Evolutionary conservation across 2,888 invertebrate species (phyloP), one percentile per base, ranked within the genome.

Genomic region (Andricus quercusramuli): DNA sequence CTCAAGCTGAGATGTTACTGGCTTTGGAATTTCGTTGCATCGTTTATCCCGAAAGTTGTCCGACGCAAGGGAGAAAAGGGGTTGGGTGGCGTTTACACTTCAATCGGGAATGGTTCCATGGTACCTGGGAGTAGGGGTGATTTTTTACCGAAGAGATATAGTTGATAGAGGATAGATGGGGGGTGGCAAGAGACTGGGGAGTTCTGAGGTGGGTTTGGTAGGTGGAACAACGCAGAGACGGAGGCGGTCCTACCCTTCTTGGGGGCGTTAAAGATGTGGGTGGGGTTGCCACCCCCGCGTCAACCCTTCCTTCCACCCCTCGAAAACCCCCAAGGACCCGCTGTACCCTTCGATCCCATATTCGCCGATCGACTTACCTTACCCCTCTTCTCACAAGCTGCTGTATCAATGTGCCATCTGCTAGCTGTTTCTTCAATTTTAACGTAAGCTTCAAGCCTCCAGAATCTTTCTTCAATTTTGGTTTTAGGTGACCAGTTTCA

Each of bases 261-360:
- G 90, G 90, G 91, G 92, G 92, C 91, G 92, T 91, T 90, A 90
- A 91, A 91, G 91, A 90, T 90, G 90, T 89, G 88, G 91, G 88
- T 89, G 90, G 90, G 89, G 89, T 87, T 88, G 87, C 85, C 87
- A 86, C 87, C 87, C 83, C 86, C 85, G 84, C 88, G 82, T 85
- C 87, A 83, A 86, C 74, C 51, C 74, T 74, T 56, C 74, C 56
- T 51, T 74, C 32, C 74, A 51, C 32, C 51, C 51, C 51, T 56
- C 74, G 85, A 82, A 84, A 87, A 88, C 85, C 87, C 85, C 85
- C 68, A 79, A 37, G 88, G 85, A 86, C 88, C 88, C 84, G 79
- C 83, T 86, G 88, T 89, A 87, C 87, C 87, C 87, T 90, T 90
- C 90, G 90, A 90, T 90, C 88, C 85, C 86, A 88, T 86, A 88